Conservation (phyloP, 2,113 vertebrate genomes). For the Craseonycteris thonglongyai region DNA sequence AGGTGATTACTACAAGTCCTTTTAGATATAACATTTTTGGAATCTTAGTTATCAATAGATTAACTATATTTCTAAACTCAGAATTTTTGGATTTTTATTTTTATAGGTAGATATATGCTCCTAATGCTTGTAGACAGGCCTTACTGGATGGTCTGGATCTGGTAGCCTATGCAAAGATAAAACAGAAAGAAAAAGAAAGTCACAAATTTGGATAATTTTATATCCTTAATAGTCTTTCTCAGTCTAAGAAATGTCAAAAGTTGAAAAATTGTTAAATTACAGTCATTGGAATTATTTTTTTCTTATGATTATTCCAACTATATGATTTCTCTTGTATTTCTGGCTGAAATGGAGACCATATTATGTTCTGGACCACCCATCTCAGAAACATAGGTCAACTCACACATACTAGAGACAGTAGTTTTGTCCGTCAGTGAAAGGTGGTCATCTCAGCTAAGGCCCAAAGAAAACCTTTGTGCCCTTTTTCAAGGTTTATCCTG, state of each 20-base stretch:
- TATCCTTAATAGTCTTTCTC: background rate
- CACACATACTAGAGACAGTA: background rate
- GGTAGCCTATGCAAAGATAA: background rate
- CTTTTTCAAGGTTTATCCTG: conserved; percentile 19
- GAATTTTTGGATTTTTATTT: background rate
- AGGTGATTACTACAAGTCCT: background rate
- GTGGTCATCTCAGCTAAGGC: background rate
- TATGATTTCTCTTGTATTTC: background rate
- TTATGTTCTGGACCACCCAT: background rate
- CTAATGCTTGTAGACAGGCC: background rate
- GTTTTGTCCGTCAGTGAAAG: background rate
- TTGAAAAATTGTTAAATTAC: background rate
- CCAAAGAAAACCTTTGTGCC: background rate
- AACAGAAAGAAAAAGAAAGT: background rate
- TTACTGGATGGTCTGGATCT: background rate
- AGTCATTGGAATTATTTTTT: background rate
- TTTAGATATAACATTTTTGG: background rate
- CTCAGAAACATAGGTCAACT: background rate
- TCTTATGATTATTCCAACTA: background rate
- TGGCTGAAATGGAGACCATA: background rate
- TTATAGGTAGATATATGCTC: fast-evolving
- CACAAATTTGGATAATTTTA: background rate
- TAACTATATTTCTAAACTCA: background rate
- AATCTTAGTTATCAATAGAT: background rate
- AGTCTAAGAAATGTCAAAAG: background rate